Evolutionary conservation across 2,113 vertebrate genomes (phyloP).

Genomic region (Capreolus pygargus): DNA sequence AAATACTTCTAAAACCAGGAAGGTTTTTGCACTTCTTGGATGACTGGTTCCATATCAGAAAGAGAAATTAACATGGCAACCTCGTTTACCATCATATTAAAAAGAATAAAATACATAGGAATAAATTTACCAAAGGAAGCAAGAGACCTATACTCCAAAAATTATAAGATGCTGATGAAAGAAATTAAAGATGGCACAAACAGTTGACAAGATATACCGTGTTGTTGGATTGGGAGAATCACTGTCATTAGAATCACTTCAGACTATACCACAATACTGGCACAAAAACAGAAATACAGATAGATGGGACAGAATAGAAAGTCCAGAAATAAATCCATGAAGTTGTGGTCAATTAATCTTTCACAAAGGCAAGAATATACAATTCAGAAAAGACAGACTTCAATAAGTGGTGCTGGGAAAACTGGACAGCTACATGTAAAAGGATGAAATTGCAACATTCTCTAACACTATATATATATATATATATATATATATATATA

Average conservation of each 20-base stretch:
- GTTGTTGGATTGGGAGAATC: not conserved
- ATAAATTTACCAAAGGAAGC: not conserved
- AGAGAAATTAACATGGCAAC: not conserved
- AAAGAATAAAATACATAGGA: not conserved
- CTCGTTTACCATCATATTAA: not conserved
- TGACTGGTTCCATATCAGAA: not conserved
- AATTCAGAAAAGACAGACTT: not conserved
- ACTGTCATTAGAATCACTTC: not conserved
- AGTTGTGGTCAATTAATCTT: not conserved
- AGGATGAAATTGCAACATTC: not conserved
- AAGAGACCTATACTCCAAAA: not conserved
- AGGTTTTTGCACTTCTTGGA: not conserved
- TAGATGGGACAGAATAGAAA: not conserved
- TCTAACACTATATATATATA: not conserved
- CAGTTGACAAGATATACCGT: not conserved
- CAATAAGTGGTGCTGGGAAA: not conserved
- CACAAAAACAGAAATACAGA: not conserved
- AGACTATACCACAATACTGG: not conserved
- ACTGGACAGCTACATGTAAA: not conserved
- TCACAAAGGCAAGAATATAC: not conserved
- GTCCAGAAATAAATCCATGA: not conserved
- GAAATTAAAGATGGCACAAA: not conserved
- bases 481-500: not conserved
- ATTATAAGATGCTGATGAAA: not conserved
- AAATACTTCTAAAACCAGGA: not conserved